Evolutionary conservation across 1,140 invertebrate species (phyloP).

Genomic region (Zeugodacus cucurbitae): DNA sequence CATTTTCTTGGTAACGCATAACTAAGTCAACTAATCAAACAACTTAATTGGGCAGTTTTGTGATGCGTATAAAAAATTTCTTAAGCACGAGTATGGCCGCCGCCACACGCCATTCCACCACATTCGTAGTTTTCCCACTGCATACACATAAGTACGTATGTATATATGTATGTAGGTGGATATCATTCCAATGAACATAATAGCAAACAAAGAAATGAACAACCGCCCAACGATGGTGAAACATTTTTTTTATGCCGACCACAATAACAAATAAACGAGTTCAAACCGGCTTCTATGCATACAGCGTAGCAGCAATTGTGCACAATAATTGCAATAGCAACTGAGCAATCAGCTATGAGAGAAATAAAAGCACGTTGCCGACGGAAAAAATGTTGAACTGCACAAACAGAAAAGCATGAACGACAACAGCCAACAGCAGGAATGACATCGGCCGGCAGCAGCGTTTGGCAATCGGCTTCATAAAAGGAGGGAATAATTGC

Average conservation of each 20-base stretch:
- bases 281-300: background rate
- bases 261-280: constrained; percentile 37
- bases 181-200: background rate
- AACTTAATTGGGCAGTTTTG: constrained; percentile 20
- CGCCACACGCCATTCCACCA: background rate
- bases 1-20: background rate
- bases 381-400: background rate
- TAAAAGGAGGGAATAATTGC: constrained; percentile 42
- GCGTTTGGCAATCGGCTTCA: constrained; percentile 26
- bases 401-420: background rate
- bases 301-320: background rate
- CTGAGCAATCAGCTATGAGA: background rate
- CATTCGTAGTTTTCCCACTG: background rate
- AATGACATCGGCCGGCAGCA: constrained; percentile 15
- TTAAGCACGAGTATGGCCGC: background rate
- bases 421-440: background rate
- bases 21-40: background rate
- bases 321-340: background rate
- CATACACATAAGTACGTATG: background rate
- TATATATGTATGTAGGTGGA: constrained; percentile 40
- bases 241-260: background rate
- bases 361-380: background rate
- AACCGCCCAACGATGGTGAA: constrained; percentile 13
- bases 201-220: constrained; percentile 51
- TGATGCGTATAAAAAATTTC: background rate